Conservation (phyloP, 2,797 vertebrate genomes). For the Halcyon chelicuti region DNA sequence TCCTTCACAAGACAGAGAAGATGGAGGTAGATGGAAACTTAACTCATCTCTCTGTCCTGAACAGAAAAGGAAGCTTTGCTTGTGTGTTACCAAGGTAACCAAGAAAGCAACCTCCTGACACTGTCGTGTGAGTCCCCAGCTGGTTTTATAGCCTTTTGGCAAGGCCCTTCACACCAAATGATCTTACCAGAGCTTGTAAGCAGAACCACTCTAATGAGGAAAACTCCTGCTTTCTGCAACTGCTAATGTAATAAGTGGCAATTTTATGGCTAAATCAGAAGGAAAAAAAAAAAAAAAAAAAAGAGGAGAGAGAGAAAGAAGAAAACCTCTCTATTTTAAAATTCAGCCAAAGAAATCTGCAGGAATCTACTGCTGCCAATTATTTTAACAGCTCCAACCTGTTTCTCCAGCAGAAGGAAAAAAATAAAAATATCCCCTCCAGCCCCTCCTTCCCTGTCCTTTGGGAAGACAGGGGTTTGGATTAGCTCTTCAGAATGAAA, state of each 20-base stretch:
- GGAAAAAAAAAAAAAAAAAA: conserved; percentile 24
- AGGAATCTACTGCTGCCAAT: conserved; percentile 52
- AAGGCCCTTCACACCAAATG: conserved; percentile 21
- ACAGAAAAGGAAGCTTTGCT: conserved; percentile 55
- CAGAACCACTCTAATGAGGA: conserved; percentile 57
- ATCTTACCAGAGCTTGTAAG: conserved; percentile 11
- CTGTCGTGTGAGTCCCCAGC: conserved; percentile 13
- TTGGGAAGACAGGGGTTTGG: conserved; percentile 59
- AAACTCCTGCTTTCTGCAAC: conserved; percentile 63
- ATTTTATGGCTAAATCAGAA: conserved; percentile 70
- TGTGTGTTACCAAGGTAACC: conserved; percentile 70
- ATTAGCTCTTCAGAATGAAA: conserved; percentile 75
- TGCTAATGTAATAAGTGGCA: conserved; percentile 66
- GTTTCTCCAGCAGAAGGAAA: conserved; percentile 42
- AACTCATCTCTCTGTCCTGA: conserved; percentile 13
- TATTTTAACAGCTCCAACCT: conserved; percentile 74
- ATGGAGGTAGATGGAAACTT: neutral
- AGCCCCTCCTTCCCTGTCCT: conserved; percentile 39
- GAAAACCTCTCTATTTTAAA: conserved; percentile 60
- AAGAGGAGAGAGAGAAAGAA: neutral
- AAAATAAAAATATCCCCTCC: conserved; percentile 33
- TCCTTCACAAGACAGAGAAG: neutral
- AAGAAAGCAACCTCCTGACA: conserved; percentile 58
- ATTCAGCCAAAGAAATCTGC: conserved; percentile 47
- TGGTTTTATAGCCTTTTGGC: conserved; percentile 51